A percentile compares a stretch with the other conserved stretches of the same genome.
phyloP scores from a whole-genome alignment of 2,113 vertebrate species.

The Mesoclemmys tuberculata region DNA sequence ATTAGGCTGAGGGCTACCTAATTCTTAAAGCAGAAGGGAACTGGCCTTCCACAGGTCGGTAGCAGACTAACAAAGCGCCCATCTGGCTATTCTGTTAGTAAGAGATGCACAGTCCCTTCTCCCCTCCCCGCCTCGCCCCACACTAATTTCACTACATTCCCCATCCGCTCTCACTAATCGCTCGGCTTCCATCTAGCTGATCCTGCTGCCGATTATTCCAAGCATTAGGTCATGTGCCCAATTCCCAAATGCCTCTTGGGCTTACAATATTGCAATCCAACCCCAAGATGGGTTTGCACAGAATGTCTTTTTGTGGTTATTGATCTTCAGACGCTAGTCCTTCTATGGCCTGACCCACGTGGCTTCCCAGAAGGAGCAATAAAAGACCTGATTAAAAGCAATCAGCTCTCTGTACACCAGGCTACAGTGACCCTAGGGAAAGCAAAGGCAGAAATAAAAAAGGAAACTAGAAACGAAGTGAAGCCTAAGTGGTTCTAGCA shows the following conservation, averaged over 20 bases:
- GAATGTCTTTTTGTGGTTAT: constrained; percentile 51
- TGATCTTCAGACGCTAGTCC: constrained; percentile 42
- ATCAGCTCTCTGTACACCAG: constrained; percentile 28
- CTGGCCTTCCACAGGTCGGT: constrained; percentile 28
- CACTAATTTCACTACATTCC: constrained; percentile 39
- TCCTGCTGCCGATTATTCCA: neutral
- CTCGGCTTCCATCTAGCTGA: constrained; percentile 46
- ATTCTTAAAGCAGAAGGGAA: constrained; percentile 43
- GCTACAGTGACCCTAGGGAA: constrained; percentile 56
- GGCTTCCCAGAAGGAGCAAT: constrained; percentile 52
- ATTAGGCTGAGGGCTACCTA: neutral
- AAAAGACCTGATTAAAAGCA: constrained; percentile 57
- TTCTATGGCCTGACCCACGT: constrained; percentile 41
- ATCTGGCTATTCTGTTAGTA: constrained; percentile 16
- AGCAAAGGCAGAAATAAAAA: constrained; percentile 53
- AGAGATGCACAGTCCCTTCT: neutral
- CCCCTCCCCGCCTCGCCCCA: constrained; percentile 21
- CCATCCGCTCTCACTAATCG: constrained; percentile 27
- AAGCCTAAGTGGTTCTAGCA: constrained; percentile 53
- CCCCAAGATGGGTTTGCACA: constrained; percentile 23
- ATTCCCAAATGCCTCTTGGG: neutral
- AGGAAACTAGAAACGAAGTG: constrained; percentile 53
- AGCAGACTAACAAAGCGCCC: constrained; percentile 6
- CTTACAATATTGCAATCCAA: constrained; percentile 52
- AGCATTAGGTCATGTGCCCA: constrained; percentile 23